Conservation (phyloP, 2,797 vertebrate genomes). For the Siniperca undulata region DNA sequence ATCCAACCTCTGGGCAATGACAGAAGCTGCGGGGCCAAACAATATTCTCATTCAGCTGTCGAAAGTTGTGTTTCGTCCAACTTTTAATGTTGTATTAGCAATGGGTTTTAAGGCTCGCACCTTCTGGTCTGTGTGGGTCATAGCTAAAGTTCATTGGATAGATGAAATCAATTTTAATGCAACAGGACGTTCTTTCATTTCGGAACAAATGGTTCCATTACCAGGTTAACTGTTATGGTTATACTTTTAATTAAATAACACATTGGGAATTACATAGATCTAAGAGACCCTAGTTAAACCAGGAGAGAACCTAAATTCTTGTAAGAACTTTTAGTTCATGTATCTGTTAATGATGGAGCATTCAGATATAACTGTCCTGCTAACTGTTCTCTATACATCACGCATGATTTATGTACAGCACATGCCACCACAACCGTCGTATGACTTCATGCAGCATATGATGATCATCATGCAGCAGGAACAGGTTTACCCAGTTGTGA, state of each 20-base stretch:
- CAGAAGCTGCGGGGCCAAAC: constrained; percentile 52
- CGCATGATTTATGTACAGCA: neutral
- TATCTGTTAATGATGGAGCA: neutral
- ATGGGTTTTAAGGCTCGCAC: neutral
- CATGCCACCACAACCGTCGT: constrained; percentile 1
- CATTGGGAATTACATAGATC: neutral
- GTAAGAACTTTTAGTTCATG: too few relatives aligned
- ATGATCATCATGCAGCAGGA: constrained; percentile 52
- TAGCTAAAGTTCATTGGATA: constrained; percentile 6
- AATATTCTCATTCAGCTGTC: constrained; percentile 33
- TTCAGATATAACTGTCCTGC: neutral
- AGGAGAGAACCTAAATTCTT: neutral
- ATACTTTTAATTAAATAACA: constrained; percentile 20
- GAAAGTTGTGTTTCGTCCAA: constrained; percentile 35
- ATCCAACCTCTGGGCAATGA: constrained; percentile 38
- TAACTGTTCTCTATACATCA: neutral
- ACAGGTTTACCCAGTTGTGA: constrained; percentile 66
- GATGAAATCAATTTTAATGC: constrained; percentile 4
- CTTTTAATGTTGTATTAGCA: constrained; percentile 32
- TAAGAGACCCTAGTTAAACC: neutral
- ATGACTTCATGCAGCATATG: constrained; percentile 23
- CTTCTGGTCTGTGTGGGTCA: constrained; percentile 4
- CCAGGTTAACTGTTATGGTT: constrained; percentile 25
- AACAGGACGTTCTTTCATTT: constrained; percentile 12
- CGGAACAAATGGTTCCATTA: constrained; percentile 20